phyloP scores from a whole-genome alignment of 2,888 invertebrate species.

The Choristoneura rosaceana region DNA sequence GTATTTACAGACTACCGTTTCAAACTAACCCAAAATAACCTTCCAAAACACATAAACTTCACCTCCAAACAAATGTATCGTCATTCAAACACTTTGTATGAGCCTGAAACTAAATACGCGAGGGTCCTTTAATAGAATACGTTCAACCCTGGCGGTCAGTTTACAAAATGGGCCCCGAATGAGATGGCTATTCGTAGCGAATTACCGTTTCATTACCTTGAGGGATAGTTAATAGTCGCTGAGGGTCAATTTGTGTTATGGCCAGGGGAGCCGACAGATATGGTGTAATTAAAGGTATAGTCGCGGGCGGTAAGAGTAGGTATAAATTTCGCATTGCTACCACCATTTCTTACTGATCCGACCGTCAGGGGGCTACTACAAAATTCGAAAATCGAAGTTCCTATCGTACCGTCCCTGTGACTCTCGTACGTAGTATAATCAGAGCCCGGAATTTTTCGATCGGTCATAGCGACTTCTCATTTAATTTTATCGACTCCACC shows the following conservation, averaged over 20 bases:
- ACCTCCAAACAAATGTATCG: constrained; percentile 15
- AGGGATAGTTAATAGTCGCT: constrained; percentile 10
- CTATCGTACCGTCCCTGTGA: too few relatives aligned
- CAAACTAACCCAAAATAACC: constrained; percentile 7
- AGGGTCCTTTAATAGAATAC: constrained; percentile 26
- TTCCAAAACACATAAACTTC: constrained; percentile 6
- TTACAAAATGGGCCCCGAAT: constrained; percentile 12
- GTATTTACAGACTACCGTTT: not conserved
- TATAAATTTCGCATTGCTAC: too few relatives aligned
- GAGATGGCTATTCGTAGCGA: constrained; percentile 10
- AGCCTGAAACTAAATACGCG: constrained; percentile 22
- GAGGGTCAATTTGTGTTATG: constrained; percentile 9
- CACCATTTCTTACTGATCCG: too few relatives aligned
- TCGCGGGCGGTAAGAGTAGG: not conserved
- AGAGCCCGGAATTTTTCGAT: too few relatives aligned
- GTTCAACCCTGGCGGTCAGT: constrained; percentile 6
- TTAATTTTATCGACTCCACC: too few relatives aligned
- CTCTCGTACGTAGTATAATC: too few relatives aligned
- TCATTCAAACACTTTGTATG: constrained; percentile 12
- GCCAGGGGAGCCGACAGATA: not conserved
- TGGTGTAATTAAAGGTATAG: not conserved
- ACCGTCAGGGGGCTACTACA: too few relatives aligned
- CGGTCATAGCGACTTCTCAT: too few relatives aligned
- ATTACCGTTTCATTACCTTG: constrained; percentile 15
- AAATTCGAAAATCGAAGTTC: too few relatives aligned